phyloP scores from a whole-genome alignment of 64 coral and sea anemone species.

The Montipora sp. region DNA sequence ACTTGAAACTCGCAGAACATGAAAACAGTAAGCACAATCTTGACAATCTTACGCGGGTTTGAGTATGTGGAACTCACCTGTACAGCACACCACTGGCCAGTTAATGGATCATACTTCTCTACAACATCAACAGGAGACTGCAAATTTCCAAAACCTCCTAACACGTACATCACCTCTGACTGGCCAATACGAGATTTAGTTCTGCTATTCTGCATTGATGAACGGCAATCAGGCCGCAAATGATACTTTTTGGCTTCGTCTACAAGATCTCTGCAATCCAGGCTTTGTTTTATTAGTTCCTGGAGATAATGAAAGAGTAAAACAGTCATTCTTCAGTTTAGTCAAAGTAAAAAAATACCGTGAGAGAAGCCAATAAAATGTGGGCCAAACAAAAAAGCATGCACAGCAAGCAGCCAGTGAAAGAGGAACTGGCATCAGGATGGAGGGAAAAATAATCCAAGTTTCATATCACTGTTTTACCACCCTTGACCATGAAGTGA shows the following conservation, averaged over 20 bases:
- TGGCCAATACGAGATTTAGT: constrained; percentile 83
- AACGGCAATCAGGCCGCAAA: constrained; percentile 92
- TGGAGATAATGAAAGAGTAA: background rate
- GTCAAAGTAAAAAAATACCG: too few relatives aligned
- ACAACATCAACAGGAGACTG: constrained; percentile 91
- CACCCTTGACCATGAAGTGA: too few relatives aligned
- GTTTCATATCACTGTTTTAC: too few relatives aligned
- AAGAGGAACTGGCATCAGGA: too few relatives aligned
- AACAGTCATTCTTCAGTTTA: too few relatives aligned
- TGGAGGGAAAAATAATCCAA: too few relatives aligned
- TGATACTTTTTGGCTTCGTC: constrained; percentile 99
- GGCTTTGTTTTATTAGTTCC: constrained; percentile 80
- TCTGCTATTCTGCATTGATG: constrained; percentile 78
- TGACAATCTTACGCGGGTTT: background rate
- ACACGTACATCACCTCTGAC: constrained; percentile 85
- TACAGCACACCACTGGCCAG: constrained; percentile 65
- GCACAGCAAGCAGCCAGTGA: too few relatives aligned
- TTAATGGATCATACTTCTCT: constrained; percentile 89
- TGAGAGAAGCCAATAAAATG: too few relatives aligned
- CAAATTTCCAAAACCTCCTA: constrained; percentile 96
- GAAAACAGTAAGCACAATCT: background rate
- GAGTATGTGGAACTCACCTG: constrained; percentile 53
- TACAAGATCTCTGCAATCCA: constrained; percentile 93
- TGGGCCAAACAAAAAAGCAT: too few relatives aligned
- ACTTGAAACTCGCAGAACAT: too few relatives aligned